These are phyloP conservation scores for Panthera leo DNA, from an alignment of 2,113 vertebrate species.

Conservation along the genomic window DNA sequence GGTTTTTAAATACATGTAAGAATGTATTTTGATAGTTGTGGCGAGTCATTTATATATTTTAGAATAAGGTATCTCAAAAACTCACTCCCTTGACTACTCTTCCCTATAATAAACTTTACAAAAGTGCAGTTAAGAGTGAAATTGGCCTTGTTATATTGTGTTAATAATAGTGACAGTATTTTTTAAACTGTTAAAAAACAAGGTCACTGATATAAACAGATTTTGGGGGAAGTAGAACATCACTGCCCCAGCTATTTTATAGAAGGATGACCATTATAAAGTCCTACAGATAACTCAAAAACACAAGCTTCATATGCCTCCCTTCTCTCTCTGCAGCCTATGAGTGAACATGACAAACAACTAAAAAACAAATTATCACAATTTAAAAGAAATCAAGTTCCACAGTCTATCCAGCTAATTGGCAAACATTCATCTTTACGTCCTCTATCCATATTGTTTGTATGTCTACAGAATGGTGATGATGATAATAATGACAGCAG, in stretches of 20 bases:
- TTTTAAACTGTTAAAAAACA: slow-evolving; percentile 9
- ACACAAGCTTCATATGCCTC: neutral
- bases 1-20: neutral
- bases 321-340: neutral
- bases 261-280: neutral
- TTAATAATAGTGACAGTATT: neutral
- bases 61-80: neutral
- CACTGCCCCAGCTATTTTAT: neutral
- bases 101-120: neutral
- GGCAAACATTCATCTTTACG: neutral
- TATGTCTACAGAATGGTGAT: neutral
- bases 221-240: neutral
- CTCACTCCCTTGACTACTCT: neutral
- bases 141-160: neutral
- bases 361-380: neutral
- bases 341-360: neutral
- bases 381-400: neutral
- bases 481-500: neutral
- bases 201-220: neutral
- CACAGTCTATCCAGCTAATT: neutral
- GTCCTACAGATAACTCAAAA: neutral
- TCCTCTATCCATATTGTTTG: neutral
- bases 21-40: neutral
- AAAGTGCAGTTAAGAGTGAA: neutral
- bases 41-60: neutral